These are phyloP conservation scores for Microcebus ravelobensis DNA, from an alignment of 2,113 vertebrate species.

Conservation along the genomic window DNA sequence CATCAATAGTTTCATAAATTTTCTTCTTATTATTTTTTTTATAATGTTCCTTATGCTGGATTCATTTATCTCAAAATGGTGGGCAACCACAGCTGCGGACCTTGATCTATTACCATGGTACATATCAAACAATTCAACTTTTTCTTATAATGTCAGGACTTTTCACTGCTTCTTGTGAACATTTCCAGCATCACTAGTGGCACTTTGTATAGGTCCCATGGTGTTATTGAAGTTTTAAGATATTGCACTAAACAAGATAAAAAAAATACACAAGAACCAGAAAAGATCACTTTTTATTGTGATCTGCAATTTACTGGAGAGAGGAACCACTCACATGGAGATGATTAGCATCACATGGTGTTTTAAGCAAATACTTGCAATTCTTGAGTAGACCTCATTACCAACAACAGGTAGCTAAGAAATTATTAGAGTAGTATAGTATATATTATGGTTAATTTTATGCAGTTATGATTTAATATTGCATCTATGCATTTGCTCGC, in stretches of 20 bases:
- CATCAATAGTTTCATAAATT: not conserved
- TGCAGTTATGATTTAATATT: not conserved
- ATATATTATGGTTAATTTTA: not conserved
- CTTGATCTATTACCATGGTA: not conserved
- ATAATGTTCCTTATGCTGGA: not conserved
- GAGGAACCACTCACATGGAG: not conserved
- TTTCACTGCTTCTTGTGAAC: not conserved
- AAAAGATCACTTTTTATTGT: not conserved
- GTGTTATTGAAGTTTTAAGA: not conserved
- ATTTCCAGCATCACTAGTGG: not conserved
- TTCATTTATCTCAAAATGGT: not conserved
- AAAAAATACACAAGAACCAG: not conserved
- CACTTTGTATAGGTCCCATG: not conserved
- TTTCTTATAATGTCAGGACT: not conserved
- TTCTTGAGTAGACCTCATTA: not conserved
- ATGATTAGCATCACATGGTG: not conserved
- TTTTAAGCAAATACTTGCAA: not conserved
- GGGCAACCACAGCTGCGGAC: not conserved
- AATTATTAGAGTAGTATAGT: not conserved
- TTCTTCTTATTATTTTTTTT: not conserved
- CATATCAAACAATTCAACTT: not conserved
- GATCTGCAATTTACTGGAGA: not conserved
- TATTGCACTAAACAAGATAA: not conserved
- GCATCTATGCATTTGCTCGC: not conserved
- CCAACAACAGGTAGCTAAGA: not conserved